phyloP scores from a whole-genome alignment of 1,140 invertebrate genomes.

The Hirudo medicinalis region DNA sequence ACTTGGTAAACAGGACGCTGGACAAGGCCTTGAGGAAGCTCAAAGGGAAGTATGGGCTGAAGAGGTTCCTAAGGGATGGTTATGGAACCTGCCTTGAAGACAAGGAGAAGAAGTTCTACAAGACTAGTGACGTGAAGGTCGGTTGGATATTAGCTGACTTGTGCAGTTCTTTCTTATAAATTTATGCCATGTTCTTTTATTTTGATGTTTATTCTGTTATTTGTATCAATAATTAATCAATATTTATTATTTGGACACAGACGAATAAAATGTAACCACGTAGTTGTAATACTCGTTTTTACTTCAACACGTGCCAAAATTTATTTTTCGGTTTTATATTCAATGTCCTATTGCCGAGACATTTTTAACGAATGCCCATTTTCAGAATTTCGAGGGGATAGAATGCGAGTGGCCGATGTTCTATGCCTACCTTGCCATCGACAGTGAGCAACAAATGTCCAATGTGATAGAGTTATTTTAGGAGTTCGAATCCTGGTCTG shows the following conservation, averaged over 20 bases:
- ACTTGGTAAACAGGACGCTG: constrained; percentile 71
- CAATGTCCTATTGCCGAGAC: constrained; percentile 3
- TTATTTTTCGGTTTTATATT: constrained; percentile 1
- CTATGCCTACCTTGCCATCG: constrained; percentile 86
- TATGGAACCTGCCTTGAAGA: constrained; percentile 80
- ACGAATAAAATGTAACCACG: too few relatives aligned
- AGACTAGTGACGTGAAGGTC: constrained; percentile 57
- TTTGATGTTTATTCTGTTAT: background rate
- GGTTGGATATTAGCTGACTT: background rate
- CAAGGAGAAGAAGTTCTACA: constrained; percentile 56
- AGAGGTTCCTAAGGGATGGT: constrained; percentile 86
- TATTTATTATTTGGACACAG: background rate
- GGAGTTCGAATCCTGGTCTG: too few relatives aligned
- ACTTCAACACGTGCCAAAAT: too few relatives aligned
- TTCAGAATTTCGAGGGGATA: constrained; percentile 80
- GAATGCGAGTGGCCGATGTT: constrained; percentile 98
- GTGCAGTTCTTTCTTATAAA: background rate
- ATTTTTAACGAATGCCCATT: constrained; percentile 14
- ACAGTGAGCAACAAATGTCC: constrained; percentile 65
- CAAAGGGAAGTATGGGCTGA: constrained; percentile 76
- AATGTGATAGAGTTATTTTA: too few relatives aligned
- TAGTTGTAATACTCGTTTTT: too few relatives aligned
- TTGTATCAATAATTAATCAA: background rate
- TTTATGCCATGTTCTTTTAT: background rate
- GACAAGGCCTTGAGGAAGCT: constrained; percentile 69